Evolutionary conservation across 2,113 vertebrate genomes (phyloP).

Genomic region (Perognathus longimembris): DNA sequence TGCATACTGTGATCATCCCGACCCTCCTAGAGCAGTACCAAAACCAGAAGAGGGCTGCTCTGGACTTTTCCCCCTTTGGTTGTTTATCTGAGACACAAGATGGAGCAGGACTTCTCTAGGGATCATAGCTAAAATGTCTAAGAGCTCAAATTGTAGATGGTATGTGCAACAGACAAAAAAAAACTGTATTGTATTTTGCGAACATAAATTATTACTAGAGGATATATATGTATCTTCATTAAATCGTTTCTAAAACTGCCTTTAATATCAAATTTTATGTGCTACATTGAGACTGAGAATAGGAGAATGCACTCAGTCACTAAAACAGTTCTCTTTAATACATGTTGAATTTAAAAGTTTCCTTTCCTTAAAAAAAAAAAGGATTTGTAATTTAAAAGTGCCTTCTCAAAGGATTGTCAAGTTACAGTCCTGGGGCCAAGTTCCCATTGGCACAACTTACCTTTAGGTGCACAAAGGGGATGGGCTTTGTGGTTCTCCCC

Average conservation of each 20-base stretch:
- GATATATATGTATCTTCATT: slow-evolving; percentile 25
- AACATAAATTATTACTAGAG: slow-evolving; percentile 62
- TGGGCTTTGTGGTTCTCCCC: slow-evolving; percentile 13
- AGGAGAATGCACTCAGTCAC: slow-evolving; percentile 48
- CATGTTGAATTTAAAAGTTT: slow-evolving; percentile 60
- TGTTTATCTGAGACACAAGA: slow-evolving; percentile 36
- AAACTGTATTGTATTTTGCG: slow-evolving; percentile 66
- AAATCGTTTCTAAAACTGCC: slow-evolving; percentile 69
- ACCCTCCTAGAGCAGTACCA: slow-evolving; percentile 21
- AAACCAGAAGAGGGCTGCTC: slow-evolving; percentile 39
- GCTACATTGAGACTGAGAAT: slow-evolving; percentile 68
- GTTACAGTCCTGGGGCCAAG: slow-evolving; percentile 59
- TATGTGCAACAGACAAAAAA: slow-evolving; percentile 61
- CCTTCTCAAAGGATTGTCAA: slow-evolving; percentile 74
- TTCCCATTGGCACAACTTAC: slow-evolving; percentile 73
- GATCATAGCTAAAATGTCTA: background rate
- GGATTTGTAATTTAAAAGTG: slow-evolving; percentile 79
- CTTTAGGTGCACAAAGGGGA: slow-evolving; percentile 67
- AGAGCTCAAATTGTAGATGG: slow-evolving; percentile 34
- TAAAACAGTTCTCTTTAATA: slow-evolving; percentile 61
- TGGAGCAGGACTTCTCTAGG: background rate
- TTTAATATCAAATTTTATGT: slow-evolving; percentile 73
- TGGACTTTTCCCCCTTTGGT: background rate
- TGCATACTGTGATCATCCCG: background rate
- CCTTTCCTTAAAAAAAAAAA: slow-evolving; percentile 54